A percentile compares a stretch with the other conserved stretches of the same genome.
These are phyloP conservation scores for Shinisaurus crocodilurus DNA, from an alignment of 2,113 vertebrate genomes.

Conservation along the genomic window DNA sequence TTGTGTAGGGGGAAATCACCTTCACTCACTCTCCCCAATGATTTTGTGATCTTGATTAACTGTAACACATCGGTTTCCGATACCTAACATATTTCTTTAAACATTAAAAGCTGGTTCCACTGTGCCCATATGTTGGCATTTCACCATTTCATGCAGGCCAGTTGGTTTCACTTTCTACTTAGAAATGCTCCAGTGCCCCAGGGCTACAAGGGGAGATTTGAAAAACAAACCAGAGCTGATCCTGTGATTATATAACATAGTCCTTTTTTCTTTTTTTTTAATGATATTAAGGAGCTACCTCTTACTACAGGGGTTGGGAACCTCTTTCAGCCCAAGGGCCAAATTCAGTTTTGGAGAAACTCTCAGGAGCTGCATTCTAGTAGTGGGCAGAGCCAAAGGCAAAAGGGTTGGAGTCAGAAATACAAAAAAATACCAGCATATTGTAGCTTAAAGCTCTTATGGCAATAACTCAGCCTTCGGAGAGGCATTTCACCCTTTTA, in stretches of 20 bases:
- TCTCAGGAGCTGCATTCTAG: no score
- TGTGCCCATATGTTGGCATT: neutral
- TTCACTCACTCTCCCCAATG: neutral
- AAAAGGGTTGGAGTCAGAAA: no score
- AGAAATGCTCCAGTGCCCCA: neutral
- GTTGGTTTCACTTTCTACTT: neutral
- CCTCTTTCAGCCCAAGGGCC: no score
- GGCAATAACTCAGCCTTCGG: no score
- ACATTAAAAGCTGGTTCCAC: neutral
- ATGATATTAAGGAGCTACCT: no score
- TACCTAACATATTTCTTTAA: neutral
- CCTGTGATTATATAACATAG: neutral
- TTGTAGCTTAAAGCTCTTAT: no score
- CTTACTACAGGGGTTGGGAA: no score
- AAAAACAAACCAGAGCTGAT: neutral
- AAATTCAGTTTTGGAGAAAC: no score
- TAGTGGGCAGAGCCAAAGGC: no score
- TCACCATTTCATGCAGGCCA: neutral
- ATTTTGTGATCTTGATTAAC: neutral
- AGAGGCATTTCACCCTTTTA: neutral
- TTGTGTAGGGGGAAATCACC: neutral
- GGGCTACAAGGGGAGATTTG: neutral
- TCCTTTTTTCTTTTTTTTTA: neutral
- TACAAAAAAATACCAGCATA: no score
- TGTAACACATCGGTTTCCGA: neutral